phyloP scores from a whole-genome alignment of 2,797 vertebrate species.

The Thamnophis elegans region DNA sequence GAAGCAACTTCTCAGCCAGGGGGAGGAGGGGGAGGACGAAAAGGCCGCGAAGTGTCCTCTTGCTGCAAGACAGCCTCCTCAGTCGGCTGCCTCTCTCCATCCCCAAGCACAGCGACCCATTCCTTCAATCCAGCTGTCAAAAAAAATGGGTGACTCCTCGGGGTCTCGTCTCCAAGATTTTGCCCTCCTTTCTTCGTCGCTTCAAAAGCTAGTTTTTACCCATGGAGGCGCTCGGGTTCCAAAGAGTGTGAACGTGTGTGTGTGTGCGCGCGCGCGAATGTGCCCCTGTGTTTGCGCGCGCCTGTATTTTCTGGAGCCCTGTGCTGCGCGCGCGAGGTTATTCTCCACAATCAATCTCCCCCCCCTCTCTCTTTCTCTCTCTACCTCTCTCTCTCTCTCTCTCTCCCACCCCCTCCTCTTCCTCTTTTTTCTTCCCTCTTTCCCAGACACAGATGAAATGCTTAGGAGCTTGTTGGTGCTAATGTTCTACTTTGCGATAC shows the following conservation, averaged over 20 bases:
- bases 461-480: constrained; percentile 68
- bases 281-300: not conserved
- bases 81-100: constrained; percentile 71
- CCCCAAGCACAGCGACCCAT: constrained; percentile 69
- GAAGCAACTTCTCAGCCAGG: constrained; percentile 15
- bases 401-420: not conserved
- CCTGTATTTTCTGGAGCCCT: not conserved
- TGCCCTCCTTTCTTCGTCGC: not conserved
- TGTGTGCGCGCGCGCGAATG: constrained; percentile 16
- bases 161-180: not conserved
- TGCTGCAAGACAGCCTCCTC: constrained; percentile 51
- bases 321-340: not conserved
- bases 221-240: constrained; percentile 69
- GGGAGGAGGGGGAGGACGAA: not conserved
- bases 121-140: constrained; percentile 38
- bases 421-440: too few species aligned
- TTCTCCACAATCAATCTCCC: too few species aligned
- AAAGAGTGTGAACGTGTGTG: constrained; percentile 69
- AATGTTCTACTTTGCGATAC: constrained; percentile 75
- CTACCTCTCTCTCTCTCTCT: too few species aligned
- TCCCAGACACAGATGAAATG: constrained; percentile 69
- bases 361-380: not conserved
- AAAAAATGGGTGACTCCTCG: not conserved
- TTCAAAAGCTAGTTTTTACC: constrained; percentile 67
- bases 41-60: not conserved